These are phyloP conservation scores for Pangasius krempfi DNA, from an alignment of 2,797 vertebrate genomes.

Conservation along the genomic window DNA sequence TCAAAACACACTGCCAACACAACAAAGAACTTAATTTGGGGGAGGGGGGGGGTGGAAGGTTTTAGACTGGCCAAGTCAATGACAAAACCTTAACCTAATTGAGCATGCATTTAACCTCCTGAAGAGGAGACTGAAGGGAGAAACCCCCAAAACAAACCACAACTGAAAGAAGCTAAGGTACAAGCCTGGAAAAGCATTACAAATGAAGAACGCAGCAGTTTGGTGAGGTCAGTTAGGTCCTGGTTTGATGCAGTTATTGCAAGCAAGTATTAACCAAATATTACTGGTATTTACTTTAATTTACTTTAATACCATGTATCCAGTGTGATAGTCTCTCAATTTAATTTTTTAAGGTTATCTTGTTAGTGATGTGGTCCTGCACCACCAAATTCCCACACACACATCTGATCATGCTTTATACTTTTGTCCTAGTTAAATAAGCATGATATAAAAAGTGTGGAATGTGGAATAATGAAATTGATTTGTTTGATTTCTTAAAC, in stretches of 20 bases:
- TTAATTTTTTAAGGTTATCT: neutral
- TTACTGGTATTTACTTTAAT: neutral
- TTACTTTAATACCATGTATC: neutral
- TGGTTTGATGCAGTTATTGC: neutral
- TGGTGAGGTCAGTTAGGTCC: neutral
- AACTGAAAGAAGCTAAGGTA: neutral
- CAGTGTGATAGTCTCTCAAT: neutral
- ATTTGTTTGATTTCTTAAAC: too few species aligned
- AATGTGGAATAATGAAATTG: neutral
- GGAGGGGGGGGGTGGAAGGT: neutral
- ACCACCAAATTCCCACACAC: neutral
- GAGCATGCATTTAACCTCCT: neutral
- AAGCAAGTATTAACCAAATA: neutral
- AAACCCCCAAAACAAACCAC: neutral
- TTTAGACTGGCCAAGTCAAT: neutral
- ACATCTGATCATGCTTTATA: neutral
- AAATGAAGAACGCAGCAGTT: neutral
- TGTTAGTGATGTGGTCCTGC: neutral
- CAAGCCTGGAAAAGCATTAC: neutral
- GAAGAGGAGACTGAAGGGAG: neutral
- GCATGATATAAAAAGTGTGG: neutral
- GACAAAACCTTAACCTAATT: neutral
- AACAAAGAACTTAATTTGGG: neutral
- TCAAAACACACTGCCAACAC: neutral
- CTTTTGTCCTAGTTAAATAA: neutral